phyloP scores from a whole-genome alignment of 2,797 vertebrate species.

The Poecilia gillii region DNA sequence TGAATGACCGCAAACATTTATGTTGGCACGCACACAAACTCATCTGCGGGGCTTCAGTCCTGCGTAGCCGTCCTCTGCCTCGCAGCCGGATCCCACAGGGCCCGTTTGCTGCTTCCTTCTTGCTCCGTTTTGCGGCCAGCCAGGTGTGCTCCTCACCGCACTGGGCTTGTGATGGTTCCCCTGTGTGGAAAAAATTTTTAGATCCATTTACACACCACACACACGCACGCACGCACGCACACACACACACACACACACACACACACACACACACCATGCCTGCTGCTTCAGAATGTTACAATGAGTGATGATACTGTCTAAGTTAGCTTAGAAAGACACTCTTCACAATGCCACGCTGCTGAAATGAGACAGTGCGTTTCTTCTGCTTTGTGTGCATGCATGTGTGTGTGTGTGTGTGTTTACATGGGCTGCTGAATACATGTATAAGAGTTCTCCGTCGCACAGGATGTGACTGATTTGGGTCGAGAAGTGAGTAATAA shows the following conservation, averaged over 20 bases:
- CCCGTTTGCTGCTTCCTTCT: slow-evolving; percentile 41
- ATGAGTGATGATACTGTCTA: slow-evolving; percentile 56
- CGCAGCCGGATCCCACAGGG: slow-evolving; percentile 45
- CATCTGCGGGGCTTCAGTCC: slow-evolving; percentile 14
- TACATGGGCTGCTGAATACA: slow-evolving; percentile 52
- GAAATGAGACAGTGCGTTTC: slow-evolving; percentile 28
- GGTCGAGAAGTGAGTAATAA: slow-evolving; percentile 77
- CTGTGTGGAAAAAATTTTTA: slow-evolving; percentile 29
- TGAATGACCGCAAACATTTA: slow-evolving; percentile 10
- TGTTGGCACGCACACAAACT: not conserved
- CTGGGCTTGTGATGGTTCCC: slow-evolving; percentile 41
- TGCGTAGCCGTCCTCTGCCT: slow-evolving; percentile 21
- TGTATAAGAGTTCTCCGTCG: slow-evolving; percentile 52
- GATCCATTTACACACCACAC: slow-evolving; percentile 29
- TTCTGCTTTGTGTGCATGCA: slow-evolving; percentile 29
- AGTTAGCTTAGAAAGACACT: slow-evolving; percentile 29
- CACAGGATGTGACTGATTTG: slow-evolving; percentile 76
- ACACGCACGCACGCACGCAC: not conserved
- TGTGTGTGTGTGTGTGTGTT: slow-evolving; percentile 29
- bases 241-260: slow-evolving; percentile 1
- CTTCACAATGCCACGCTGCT: slow-evolving; percentile 23
- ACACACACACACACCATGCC: slow-evolving; percentile 19
- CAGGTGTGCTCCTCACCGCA: slow-evolving; percentile 47
- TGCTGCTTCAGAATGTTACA: slow-evolving; percentile 50
- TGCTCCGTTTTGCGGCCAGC: slow-evolving; percentile 30